Evolutionary conservation across 2,113 vertebrate genomes (phyloP).

Genomic region (Corythoichthys intestinalis): DNA sequence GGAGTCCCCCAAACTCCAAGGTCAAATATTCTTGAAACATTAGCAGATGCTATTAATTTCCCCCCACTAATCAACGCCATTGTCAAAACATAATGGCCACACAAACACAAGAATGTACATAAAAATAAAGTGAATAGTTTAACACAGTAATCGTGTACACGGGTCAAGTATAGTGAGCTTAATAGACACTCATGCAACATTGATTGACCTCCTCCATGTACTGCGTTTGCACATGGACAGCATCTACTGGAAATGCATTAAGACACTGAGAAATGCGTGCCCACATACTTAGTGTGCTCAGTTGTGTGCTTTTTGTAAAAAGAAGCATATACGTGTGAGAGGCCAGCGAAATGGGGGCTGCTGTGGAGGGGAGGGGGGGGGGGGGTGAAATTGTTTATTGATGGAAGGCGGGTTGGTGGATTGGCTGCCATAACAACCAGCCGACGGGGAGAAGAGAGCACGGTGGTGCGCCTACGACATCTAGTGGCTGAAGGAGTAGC

Average conservation of each 20-base stretch:
- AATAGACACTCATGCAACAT: conserved; percentile 54
- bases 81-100: not conserved
- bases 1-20: not conserved
- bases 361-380: conserved; percentile 25
- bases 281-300: conserved; percentile 4
- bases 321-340: conserved; percentile 44
- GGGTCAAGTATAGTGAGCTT: conserved; percentile 35
- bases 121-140: not conserved
- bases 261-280: conserved; percentile 9
- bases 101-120: not conserved
- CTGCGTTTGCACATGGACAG: conserved; percentile 22
- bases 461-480: conserved; percentile 55
- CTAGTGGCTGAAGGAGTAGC: conserved; percentile 40
- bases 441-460: not conserved
- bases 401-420: conserved; percentile 40
- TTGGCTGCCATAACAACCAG: conserved; percentile 26
- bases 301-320: conserved; percentile 25
- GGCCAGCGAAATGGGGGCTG: conserved; percentile 35
- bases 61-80: not conserved
- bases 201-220: conserved; percentile 44
- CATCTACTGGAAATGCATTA: conserved; percentile 26
- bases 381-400: conserved; percentile 40
- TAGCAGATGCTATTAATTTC: not conserved
- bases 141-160: not conserved
- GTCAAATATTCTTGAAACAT: not conserved